A percentile compares a stretch with the other conserved stretches of the same genome.
These are phyloP conservation scores for Lethenteron camtschaticum DNA, from an alignment of 2,113 vertebrate genomes.

Conservation along the genomic window DNA sequence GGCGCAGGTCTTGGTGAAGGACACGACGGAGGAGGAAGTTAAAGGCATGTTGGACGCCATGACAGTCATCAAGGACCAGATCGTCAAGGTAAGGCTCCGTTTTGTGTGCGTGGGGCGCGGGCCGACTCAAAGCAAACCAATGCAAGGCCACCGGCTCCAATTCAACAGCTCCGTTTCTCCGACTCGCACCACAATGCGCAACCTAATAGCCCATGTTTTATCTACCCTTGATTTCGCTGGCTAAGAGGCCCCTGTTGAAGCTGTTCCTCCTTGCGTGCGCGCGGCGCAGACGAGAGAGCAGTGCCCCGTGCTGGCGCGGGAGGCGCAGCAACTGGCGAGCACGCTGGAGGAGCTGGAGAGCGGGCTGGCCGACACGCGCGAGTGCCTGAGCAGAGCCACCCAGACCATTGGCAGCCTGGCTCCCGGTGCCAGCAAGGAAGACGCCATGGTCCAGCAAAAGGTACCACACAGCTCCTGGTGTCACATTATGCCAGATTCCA, in stretches of 20 bases:
- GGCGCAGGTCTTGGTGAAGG: slow-evolving; percentile 49
- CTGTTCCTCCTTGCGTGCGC: too few relatives aligned
- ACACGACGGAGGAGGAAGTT: slow-evolving; percentile 41
- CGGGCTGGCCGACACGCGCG: slow-evolving; percentile 57
- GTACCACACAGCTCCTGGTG: too few relatives aligned
- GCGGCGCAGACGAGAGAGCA: slow-evolving; percentile 44
- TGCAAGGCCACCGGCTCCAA: too few relatives aligned
- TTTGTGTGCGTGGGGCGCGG: background rate
- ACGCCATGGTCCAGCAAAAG: too few relatives aligned
- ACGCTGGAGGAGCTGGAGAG: slow-evolving; percentile 67
- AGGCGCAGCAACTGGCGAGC: slow-evolving; percentile 40
- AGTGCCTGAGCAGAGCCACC: slow-evolving; percentile 47
- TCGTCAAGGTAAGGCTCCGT: slow-evolving; percentile 37
- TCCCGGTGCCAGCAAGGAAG: slow-evolving; percentile 16
- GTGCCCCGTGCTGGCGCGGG: slow-evolving; percentile 36
- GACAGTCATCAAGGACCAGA: slow-evolving; percentile 44
- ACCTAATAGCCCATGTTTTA: too few relatives aligned
- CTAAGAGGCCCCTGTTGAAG: background rate
- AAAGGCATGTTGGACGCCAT: slow-evolving; percentile 39
- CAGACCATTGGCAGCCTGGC: slow-evolving; percentile 40
- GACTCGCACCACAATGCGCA: too few relatives aligned
- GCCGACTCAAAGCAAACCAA: background rate
- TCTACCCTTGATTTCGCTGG: background rate
- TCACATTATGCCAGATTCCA: too few relatives aligned
- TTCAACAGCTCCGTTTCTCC: too few relatives aligned